These are phyloP conservation scores for Paramormyrops kingsleyae DNA, from an alignment of 2,113 vertebrate species.

Conservation along the genomic window DNA sequence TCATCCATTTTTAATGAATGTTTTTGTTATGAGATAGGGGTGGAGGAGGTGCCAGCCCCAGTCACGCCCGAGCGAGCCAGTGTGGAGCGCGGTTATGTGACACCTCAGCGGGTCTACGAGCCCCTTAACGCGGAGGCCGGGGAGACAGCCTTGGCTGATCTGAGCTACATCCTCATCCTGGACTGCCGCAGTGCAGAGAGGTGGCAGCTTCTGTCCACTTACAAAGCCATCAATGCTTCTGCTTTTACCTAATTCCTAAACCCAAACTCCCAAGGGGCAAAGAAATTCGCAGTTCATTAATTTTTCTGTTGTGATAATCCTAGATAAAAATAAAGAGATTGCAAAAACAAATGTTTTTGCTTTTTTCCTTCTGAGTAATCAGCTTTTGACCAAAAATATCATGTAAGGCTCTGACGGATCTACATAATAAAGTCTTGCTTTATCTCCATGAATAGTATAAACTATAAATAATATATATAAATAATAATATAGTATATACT, in stretches of 20 bases:
- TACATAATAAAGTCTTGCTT: neutral
- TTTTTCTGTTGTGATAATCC: neutral
- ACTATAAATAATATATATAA: neutral
- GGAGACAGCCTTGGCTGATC: constrained; percentile 45
- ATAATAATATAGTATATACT: no score
- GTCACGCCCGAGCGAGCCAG: constrained; percentile 37
- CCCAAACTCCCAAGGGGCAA: neutral
- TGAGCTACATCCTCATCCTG: constrained; percentile 51
- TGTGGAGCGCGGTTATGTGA: constrained; percentile 48
- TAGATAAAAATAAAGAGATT: neutral
- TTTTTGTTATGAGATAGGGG: constrained; percentile 32
- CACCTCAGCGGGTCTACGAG: constrained; percentile 53
- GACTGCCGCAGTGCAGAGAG: constrained; percentile 49
- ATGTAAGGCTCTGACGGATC: neutral
- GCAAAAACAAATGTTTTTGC: neutral
- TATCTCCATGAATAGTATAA: neutral
- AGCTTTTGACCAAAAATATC: neutral
- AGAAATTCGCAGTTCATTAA: neutral
- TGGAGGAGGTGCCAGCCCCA: constrained; percentile 33
- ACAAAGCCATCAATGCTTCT: neutral
- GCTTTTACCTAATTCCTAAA: neutral
- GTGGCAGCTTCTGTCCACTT: constrained; percentile 20
- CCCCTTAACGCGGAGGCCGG: constrained; percentile 51
- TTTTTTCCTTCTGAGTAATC: neutral
- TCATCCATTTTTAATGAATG: neutral